Percentiles rank a stretch among this genome's conserved stretches.
Evolutionary conservation across 2,113 vertebrate species (phyloP).

Genomic region (Perognathus longimembris): DNA sequence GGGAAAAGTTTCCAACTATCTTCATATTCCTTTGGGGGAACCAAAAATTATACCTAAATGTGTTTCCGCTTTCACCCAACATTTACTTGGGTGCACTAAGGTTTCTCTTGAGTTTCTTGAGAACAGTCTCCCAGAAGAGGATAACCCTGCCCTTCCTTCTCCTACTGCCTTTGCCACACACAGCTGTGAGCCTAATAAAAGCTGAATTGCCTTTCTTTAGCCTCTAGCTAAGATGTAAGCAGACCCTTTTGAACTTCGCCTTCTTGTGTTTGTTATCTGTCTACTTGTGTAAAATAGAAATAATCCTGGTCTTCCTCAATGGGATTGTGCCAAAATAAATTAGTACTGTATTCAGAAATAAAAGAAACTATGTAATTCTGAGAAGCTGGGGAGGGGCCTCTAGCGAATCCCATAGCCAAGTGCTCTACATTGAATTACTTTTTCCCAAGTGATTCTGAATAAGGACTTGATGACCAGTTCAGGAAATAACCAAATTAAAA

Average conservation of each 20-base stretch:
- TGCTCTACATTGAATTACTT: not conserved
- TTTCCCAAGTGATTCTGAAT: not conserved
- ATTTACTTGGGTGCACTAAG: not conserved
- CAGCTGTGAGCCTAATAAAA: not conserved
- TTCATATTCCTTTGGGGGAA: not conserved
- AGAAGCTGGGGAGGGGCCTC: not conserved
- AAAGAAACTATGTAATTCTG: conserved; percentile 13
- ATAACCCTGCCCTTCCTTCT: not conserved
- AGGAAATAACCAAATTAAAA: conserved; percentile 38
- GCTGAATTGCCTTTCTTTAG: not conserved
- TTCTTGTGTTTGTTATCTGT: conserved; percentile 15
- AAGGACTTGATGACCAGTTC: conserved; percentile 2
- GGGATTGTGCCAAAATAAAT: conserved; percentile 47
- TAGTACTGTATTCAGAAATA: conserved; percentile 15
- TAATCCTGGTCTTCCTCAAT: not conserved
- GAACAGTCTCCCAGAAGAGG: not conserved
- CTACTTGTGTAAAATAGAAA: conserved; percentile 10
- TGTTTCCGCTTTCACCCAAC: not conserved
- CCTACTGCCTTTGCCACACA: not conserved
- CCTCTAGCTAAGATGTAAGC: not conserved
- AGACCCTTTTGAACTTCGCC: not conserved
- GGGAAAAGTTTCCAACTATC: not conserved
- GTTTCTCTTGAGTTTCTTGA: not conserved
- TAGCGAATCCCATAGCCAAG: not conserved
- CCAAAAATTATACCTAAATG: not conserved